A percentile compares a stretch with the other conserved stretches of the same genome.
These are phyloP conservation scores for Galaxias olidus DNA, from an alignment of 2,797 vertebrate genomes.

Conservation along the genomic window DNA sequence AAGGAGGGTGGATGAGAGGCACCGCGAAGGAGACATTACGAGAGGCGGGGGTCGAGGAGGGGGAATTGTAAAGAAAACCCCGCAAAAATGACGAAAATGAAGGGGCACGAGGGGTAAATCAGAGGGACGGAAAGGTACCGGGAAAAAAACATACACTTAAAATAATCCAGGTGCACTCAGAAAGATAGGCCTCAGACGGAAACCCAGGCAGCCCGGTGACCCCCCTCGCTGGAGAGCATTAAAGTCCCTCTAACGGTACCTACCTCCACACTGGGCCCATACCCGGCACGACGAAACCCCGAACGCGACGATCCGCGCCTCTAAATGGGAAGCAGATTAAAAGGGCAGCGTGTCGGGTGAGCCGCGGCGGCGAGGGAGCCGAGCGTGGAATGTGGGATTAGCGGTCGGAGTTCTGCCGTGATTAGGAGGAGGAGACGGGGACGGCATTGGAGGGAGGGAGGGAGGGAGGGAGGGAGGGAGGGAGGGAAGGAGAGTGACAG, in stretches of 20 bases:
- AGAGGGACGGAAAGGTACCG: too few relatives aligned
- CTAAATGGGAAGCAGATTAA: conserved; percentile 25
- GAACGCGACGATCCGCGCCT: conserved; percentile 22
- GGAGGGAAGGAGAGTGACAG: conserved; percentile 59
- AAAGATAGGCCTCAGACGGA: too few relatives aligned
- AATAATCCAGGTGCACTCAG: too few relatives aligned
- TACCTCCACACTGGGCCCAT: too few relatives aligned
- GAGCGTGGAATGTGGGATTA: conserved; percentile 59
- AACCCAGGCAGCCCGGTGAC: too few relatives aligned
- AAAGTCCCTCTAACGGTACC: too few relatives aligned
- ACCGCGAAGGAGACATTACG: neutral
- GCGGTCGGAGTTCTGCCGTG: conserved; percentile 60
- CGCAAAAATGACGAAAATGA: too few relatives aligned
- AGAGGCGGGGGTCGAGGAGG: too few relatives aligned
- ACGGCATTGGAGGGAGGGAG: conserved; percentile 28
- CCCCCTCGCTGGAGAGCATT: too few relatives aligned
- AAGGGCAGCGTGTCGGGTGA: conserved; percentile 41
- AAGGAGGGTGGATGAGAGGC: neutral
- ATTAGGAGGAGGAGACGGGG: conserved; percentile 56
- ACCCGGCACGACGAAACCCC: conserved; percentile 16
- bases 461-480: conserved; percentile 16
- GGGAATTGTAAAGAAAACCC: too few relatives aligned
- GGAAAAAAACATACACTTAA: too few relatives aligned
- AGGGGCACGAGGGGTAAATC: too few relatives aligned
- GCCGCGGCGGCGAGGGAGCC: conserved; percentile 24